Evolutionary conservation across 1,140 invertebrate genomes (phyloP).

Genomic region (Sinella curviseta): DNA sequence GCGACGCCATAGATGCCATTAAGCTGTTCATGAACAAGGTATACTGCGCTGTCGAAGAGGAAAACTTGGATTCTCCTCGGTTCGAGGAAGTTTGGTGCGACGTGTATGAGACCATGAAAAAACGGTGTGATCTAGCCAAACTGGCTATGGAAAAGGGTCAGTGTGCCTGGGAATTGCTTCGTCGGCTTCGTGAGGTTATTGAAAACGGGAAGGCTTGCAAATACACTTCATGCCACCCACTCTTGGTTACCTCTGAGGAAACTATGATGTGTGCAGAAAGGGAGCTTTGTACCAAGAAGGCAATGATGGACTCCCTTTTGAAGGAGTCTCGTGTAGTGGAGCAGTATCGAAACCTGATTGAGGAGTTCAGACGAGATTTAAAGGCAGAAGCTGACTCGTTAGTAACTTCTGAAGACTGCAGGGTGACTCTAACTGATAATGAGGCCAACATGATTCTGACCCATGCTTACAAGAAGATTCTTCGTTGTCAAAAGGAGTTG

Average conservation of each 20-base stretch:
- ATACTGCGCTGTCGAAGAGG: slow-evolving; percentile 48
- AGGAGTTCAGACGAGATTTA: slow-evolving; percentile 47
- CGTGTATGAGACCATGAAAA: slow-evolving; percentile 38
- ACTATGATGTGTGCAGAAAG: slow-evolving; percentile 44
- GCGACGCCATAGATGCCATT: slow-evolving; percentile 42
- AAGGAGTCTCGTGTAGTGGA: slow-evolving; percentile 46
- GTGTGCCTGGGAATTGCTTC: slow-evolving; percentile 46
- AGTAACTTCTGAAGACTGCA: slow-evolving; percentile 36
- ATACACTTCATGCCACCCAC: slow-evolving; percentile 47
- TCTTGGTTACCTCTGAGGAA: slow-evolving; percentile 48
- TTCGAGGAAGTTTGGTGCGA: slow-evolving; percentile 49
- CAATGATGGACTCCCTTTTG: slow-evolving; percentile 46
- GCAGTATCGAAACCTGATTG: slow-evolving; percentile 45
- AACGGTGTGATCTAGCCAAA: slow-evolving; percentile 42
- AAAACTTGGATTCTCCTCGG: slow-evolving; percentile 44
- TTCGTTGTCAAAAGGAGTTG: slow-evolving; percentile 46
- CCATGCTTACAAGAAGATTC: slow-evolving; percentile 49
- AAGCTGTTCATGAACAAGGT: slow-evolving; percentile 47
- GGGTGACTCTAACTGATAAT: slow-evolving; percentile 41
- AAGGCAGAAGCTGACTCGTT: slow-evolving; percentile 48
- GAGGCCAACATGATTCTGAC: slow-evolving; percentile 46
- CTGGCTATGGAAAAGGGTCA: slow-evolving; percentile 44
- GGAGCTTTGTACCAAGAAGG: slow-evolving; percentile 44
- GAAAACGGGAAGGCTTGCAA: slow-evolving; percentile 47
- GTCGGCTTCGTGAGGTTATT: slow-evolving; percentile 46